Conservation (phyloP, 2,888 invertebrate genomes). For the Caradrina kadenii region DNA sequence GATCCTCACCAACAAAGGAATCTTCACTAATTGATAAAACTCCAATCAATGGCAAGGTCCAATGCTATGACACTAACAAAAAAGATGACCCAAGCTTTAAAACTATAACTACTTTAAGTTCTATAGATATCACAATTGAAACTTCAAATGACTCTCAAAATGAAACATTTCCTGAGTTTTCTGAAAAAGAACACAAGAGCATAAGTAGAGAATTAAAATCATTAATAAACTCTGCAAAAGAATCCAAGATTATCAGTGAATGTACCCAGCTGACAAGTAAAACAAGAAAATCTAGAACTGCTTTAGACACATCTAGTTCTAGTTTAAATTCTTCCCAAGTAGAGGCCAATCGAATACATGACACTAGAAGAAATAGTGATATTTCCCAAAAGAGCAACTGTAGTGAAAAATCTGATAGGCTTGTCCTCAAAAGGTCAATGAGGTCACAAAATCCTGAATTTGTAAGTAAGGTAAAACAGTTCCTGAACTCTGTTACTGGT, state of each 20-base stretch:
- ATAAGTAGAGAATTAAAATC: slow-evolving; percentile 91
- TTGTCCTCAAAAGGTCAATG: slow-evolving; percentile 87
- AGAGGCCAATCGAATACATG: slow-evolving; percentile 74
- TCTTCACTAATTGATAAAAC: slow-evolving; percentile 40
- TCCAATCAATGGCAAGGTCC: slow-evolving; percentile 53
- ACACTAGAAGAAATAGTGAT: slow-evolving; percentile 77
- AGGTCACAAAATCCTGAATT: slow-evolving; percentile 92
- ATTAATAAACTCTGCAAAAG: slow-evolving; percentile 92
- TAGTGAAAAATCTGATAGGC: slow-evolving; percentile 83
- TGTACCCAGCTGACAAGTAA: slow-evolving; percentile 89
- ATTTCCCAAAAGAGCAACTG: slow-evolving; percentile 81
- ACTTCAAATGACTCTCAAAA: slow-evolving; percentile 77
- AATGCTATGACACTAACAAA: slow-evolving; percentile 50
- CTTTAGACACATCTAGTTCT: slow-evolving; percentile 85
- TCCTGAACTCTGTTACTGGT: slow-evolving; percentile 89
- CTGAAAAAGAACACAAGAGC: slow-evolving; percentile 83
- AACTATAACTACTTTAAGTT: slow-evolving; percentile 35
- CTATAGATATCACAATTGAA: slow-evolving; percentile 64
- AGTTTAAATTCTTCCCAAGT: slow-evolving; percentile 83
- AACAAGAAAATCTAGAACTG: slow-evolving; percentile 84
- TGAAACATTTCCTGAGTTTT: slow-evolving; percentile 72
- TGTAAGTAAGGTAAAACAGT: slow-evolving; percentile 91
- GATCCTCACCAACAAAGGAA: slow-evolving; percentile 48
- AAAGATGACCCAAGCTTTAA: slow-evolving; percentile 41
- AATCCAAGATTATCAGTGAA: slow-evolving; percentile 92